These are phyloP conservation scores for Lagocephalus sceleratus DNA, from an alignment of 2,797 vertebrate species.

Conservation along the genomic window DNA sequence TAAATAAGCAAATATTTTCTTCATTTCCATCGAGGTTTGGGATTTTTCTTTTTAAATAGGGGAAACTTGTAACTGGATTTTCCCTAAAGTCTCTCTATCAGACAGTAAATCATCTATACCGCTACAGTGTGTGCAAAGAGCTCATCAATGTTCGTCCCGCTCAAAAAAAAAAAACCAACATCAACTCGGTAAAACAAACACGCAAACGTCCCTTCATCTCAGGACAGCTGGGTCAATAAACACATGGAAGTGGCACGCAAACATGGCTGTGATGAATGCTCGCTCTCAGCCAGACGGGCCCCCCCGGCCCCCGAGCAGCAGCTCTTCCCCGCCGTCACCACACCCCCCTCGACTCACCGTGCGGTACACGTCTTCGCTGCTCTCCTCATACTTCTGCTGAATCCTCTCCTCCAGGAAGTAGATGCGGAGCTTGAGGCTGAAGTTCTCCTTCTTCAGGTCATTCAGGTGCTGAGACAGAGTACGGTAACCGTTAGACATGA, in stretches of 20 bases:
- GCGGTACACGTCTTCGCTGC: slow-evolving; percentile 88
- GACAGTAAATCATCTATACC: no score
- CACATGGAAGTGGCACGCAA: slow-evolving; percentile 8
- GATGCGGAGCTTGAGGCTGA: slow-evolving; percentile 99
- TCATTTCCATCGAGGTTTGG: no score
- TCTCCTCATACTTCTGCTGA: slow-evolving; percentile 93
- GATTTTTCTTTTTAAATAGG: no score
- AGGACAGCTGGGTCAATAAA: slow-evolving; percentile 56
- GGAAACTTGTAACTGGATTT: neutral
- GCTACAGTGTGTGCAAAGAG: neutral
- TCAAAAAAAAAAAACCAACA: slow-evolving; percentile 3
- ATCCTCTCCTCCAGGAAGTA: slow-evolving; percentile 98
- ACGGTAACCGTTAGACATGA: slow-evolving; percentile 97
- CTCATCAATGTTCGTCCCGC: slow-evolving; percentile 4
- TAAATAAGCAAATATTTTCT: no score
- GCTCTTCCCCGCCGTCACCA: no score
- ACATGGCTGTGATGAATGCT: no score
- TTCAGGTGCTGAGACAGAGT: slow-evolving; percentile 98
- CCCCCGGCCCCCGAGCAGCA: neutral
- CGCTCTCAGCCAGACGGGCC: neutral
- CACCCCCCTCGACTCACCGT: slow-evolving; percentile 84
- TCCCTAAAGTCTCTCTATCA: neutral
- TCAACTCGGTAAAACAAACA: slow-evolving; percentile 37
- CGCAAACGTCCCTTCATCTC: slow-evolving; percentile 6
- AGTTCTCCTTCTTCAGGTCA: slow-evolving; percentile 99